Conservation (phyloP, 2,888 invertebrate genomes). For the Sarcophaga caerulescens region DNA sequence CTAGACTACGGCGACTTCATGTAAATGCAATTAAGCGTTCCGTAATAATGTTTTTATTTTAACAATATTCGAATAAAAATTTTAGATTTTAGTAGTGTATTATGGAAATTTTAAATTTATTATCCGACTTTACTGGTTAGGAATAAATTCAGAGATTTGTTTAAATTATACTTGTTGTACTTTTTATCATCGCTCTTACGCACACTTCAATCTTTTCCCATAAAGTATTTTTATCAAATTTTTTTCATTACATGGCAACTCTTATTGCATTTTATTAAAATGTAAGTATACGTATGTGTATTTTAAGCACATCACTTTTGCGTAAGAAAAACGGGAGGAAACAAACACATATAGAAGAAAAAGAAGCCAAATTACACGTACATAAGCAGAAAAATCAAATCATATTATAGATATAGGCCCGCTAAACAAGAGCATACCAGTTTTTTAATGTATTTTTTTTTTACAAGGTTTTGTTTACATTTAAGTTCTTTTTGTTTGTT, state of each 20-base stretch:
- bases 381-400: slow-evolving; percentile 34
- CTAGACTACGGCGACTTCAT: too few species aligned
- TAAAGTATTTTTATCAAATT: too few species aligned
- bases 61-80: too few species aligned
- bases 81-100: too few species aligned
- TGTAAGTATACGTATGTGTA: background rate
- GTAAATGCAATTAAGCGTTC: too few species aligned
- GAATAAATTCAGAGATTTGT: too few species aligned
- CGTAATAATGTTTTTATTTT: too few species aligned
- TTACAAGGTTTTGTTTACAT: slow-evolving; percentile 53
- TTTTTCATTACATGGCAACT: slow-evolving; percentile 15
- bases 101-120: too few species aligned
- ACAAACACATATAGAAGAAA: slow-evolving; percentile 42
- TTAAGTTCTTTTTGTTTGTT: slow-evolving; percentile 16
- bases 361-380: slow-evolving; percentile 7
- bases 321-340: slow-evolving; percentile 36
- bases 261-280: background rate
- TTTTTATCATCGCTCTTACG: too few species aligned
- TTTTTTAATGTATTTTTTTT: background rate
- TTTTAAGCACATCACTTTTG: slow-evolving; percentile 15
- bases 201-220: too few species aligned
- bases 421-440: background rate
- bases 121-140: too few species aligned
- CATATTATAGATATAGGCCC: background rate
- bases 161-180: too few species aligned